Evolutionary conservation across 2,113 vertebrate genomes (phyloP).

Genomic region (Macroglossus sobrinus): DNA sequence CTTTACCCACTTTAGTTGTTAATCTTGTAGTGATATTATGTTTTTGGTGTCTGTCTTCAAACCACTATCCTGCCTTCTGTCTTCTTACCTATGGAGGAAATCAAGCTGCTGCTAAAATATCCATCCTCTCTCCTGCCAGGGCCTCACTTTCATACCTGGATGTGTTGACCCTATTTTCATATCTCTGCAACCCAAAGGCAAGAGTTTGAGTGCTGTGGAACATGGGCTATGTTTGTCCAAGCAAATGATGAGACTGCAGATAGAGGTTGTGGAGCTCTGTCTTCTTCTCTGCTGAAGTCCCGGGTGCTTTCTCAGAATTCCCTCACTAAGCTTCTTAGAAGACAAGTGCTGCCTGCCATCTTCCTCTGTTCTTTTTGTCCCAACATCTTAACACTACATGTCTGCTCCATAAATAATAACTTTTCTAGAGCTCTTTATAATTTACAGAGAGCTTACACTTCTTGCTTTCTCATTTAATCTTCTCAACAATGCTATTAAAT

Average conservation of each 20-base stretch:
- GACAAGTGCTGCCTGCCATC: background rate
- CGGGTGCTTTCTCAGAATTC: background rate
- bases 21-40: background rate
- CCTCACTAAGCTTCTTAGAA: background rate
- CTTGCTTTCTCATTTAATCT: constrained; percentile 45
- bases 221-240: accelerated
- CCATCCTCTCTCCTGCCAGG: background rate
- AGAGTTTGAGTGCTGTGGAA: background rate
- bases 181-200: background rate
- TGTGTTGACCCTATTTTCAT: background rate
- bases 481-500: background rate
- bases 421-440: background rate
- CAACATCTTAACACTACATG: background rate
- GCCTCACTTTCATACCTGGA: background rate
- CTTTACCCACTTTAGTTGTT: background rate
- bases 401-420: constrained; percentile 7
- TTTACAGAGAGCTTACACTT: background rate
- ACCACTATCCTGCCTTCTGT: background rate
- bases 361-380: background rate
- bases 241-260: background rate
- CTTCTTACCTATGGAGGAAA: background rate
- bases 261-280: background rate
- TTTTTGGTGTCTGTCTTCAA: background rate
- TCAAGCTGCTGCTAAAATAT: background rate
- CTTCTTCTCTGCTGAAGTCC: background rate